phyloP scores from a whole-genome alignment of 2,113 vertebrate species.

The Nothoprocta perdicaria region DNA sequence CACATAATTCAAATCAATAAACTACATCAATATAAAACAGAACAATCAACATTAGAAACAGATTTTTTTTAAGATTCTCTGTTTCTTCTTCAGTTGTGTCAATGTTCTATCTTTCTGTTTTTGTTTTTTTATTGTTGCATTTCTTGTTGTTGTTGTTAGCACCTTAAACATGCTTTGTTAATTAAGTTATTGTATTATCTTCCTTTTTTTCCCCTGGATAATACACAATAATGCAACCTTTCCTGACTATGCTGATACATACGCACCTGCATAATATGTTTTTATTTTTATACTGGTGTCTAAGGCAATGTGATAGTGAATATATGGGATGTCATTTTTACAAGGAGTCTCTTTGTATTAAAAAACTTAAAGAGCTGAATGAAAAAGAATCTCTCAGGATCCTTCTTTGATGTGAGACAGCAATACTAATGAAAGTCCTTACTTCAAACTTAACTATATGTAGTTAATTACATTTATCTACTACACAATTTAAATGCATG shows the following conservation, averaged over 20 bases:
- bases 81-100: not conserved
- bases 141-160: not conserved
- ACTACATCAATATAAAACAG: not conserved
- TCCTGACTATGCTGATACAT: not conserved
- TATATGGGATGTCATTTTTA: not conserved
- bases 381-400: not conserved
- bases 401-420: not conserved
- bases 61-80: not conserved
- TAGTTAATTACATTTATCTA: constrained; percentile 12
- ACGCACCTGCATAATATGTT: not conserved
- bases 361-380: not conserved
- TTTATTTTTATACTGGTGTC: not conserved
- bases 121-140: not conserved
- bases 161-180: fast-evolving
- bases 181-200: not conserved
- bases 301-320: not conserved
- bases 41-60: not conserved
- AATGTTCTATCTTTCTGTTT: not conserved
- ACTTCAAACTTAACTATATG: constrained; percentile 23
- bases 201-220: not conserved
- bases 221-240: not conserved
- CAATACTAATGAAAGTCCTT: not conserved
- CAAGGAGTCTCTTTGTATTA: not conserved
- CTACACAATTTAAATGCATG: not conserved
- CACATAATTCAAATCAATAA: not conserved